Percentiles rank a stretch among this genome's conserved stretches.
phyloP scores from a whole-genome alignment of 2,113 vertebrate species.

The Leucosticte australis region DNA sequence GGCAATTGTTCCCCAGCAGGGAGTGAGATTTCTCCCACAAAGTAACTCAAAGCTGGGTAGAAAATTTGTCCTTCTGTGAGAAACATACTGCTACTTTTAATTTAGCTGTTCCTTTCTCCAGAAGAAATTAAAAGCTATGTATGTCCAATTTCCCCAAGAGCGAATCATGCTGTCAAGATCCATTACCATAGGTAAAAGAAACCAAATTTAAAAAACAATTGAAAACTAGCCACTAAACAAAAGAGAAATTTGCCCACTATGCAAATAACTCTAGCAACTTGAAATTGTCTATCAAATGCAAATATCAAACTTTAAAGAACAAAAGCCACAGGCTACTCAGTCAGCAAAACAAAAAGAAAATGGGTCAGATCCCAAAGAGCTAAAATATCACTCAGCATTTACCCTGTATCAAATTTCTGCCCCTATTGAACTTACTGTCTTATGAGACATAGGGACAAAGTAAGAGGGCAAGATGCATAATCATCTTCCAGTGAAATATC shows the following conservation, averaged over 20 bases:
- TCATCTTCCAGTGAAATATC: neutral
- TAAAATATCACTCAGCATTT: neutral
- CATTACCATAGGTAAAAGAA: neutral
- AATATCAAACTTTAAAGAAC: neutral
- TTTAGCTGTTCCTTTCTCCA: slow-evolving; percentile 19
- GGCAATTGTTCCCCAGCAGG: neutral
- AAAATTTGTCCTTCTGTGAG: slow-evolving; percentile 22
- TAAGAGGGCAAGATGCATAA: neutral
- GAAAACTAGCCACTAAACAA: neutral
- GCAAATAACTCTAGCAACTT: neutral
- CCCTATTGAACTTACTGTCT: neutral
- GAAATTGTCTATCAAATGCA: neutral
- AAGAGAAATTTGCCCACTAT: neutral
- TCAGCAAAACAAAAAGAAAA: neutral
- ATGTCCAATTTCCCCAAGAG: slow-evolving; percentile 37
- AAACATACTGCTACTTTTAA: slow-evolving; percentile 46
- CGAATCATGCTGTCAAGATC: slow-evolving; percentile 13
- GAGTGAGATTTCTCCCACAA: neutral
- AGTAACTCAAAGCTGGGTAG: slow-evolving; percentile 8
- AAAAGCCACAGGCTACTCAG: neutral
- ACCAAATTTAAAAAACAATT: neutral
- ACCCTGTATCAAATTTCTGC: neutral
- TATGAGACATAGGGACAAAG: neutral
- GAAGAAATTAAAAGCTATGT: slow-evolving; percentile 55
- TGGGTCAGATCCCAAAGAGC: neutral